Evolutionary conservation across 2,888 invertebrate species (phyloP).

Genomic region (Cinara cedri): DNA sequence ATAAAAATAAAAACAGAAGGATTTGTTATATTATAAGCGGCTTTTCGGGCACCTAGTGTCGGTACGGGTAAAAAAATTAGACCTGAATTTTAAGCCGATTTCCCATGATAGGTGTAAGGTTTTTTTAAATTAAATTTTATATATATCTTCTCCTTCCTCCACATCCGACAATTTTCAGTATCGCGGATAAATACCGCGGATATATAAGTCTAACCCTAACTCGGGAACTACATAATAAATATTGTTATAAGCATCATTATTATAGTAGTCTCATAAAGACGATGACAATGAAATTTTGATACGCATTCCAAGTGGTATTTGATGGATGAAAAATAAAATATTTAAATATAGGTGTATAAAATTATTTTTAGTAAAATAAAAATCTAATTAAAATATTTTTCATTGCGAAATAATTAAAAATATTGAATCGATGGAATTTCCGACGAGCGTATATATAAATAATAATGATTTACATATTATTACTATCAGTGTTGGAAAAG

Average conservation of each 20-base stretch:
- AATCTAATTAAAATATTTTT: not conserved
- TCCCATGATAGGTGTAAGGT: not conserved
- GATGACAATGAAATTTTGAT: not conserved
- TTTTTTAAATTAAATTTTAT: conserved; percentile 55
- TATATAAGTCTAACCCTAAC: not conserved
- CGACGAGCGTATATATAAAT: too few relatives aligned
- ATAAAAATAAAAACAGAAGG: not conserved
- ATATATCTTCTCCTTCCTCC: not conserved
- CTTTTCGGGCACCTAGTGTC: not conserved
- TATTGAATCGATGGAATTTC: too few relatives aligned
- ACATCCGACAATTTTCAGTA: not conserved
- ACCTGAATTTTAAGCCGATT: conserved; percentile 34
- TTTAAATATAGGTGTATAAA: too few relatives aligned
- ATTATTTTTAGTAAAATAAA: not conserved
- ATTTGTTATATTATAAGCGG: conserved; percentile 47
- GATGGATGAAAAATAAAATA: not conserved
- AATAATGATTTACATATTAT: too few relatives aligned
- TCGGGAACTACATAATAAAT: not conserved
- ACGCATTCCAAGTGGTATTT: not conserved
- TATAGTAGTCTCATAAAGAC: not conserved
- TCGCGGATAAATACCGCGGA: not conserved
- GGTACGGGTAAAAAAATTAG: conserved; percentile 25
- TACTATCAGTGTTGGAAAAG: too few relatives aligned
- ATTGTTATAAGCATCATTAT: conserved; percentile 5
- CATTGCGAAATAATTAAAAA: too few relatives aligned